Conservation (phyloP, 2,888 invertebrate species). For the Allophyes oxyacanthae region DNA sequence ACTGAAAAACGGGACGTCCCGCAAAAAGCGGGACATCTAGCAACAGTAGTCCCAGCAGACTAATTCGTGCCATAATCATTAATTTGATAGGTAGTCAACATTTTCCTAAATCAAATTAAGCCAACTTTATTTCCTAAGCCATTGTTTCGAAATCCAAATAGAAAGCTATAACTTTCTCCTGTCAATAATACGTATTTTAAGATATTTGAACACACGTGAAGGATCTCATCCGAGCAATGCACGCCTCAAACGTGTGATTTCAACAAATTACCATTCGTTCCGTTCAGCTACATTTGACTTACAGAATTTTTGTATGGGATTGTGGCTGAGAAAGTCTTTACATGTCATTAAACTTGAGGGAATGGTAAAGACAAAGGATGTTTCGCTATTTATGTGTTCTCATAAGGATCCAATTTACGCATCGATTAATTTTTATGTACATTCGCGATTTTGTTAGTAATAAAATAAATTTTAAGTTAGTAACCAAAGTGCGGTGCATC, state of each 20-base stretch:
- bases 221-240: slow-evolving; percentile 62
- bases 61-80: too few relatives aligned
- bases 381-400: slow-evolving; percentile 10
- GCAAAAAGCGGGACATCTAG: too few relatives aligned
- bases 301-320: slow-evolving; percentile 44
- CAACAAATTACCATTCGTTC: slow-evolving; percentile 72
- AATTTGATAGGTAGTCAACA: too few relatives aligned
- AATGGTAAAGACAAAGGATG: slow-evolving; percentile 15
- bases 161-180: background rate
- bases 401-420: too few relatives aligned
- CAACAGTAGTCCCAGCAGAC: too few relatives aligned
- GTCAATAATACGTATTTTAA: slow-evolving; percentile 29
- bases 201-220: slow-evolving; percentile 44
- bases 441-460: too few relatives aligned
- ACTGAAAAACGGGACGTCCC: too few relatives aligned
- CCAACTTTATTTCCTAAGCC: background rate
- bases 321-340: slow-evolving; percentile 9
- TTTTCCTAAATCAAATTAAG: background rate
- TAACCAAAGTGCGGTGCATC: too few relatives aligned
- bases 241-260: slow-evolving; percentile 64
- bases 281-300: slow-evolving; percentile 67
- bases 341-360: slow-evolving; percentile 24
- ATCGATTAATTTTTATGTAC: too few relatives aligned
- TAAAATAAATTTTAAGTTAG: too few relatives aligned
- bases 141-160: slow-evolving; percentile 12